Percentiles rank a stretch among this genome's conserved stretches.
phyloP scores from a whole-genome alignment of 2,888 invertebrate species.

The Cristatella mucedo region DNA sequence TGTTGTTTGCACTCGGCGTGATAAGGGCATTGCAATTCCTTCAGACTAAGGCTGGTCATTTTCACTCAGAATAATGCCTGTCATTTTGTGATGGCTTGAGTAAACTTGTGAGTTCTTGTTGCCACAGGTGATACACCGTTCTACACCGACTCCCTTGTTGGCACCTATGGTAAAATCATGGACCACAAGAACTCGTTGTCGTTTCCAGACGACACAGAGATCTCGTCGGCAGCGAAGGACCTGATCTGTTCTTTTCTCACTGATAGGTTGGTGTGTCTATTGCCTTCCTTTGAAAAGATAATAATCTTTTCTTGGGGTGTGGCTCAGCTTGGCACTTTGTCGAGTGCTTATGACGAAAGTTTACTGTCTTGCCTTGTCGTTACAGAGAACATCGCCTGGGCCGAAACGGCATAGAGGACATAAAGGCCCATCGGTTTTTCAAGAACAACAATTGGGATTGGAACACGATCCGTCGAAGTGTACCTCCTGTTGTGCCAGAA shows the following conservation, averaged over 20 bases:
- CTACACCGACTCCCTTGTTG: conserved; percentile 92
- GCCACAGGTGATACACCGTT: conserved; percentile 72
- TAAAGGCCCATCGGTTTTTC: conserved; percentile 85
- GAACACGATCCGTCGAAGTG: conserved; percentile 67
- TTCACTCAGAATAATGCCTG: too few relatives aligned
- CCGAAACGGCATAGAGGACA: conserved; percentile 78
- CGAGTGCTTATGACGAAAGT: conserved; percentile 9
- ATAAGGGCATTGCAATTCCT: too few relatives aligned
- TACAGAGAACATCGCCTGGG: conserved; percentile 61
- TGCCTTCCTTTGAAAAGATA: too few relatives aligned
- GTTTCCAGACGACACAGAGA: conserved; percentile 79
- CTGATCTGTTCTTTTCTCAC: conserved; percentile 85
- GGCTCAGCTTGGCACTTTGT: too few relatives aligned
- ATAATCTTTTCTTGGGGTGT: too few relatives aligned
- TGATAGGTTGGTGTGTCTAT: conserved; percentile 50
- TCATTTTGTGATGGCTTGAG: too few relatives aligned
- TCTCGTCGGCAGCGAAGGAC: conserved; percentile 54
- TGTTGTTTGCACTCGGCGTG: too few relatives aligned
- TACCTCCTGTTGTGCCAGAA: conserved; percentile 92
- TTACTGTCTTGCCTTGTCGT: conserved; percentile 14
- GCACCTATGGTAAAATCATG: conserved; percentile 98
- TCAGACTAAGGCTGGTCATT: too few relatives aligned
- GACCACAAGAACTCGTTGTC: conserved; percentile 86
- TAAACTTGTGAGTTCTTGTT: too few relatives aligned
- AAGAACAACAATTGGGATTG: conserved; percentile 94